Evolutionary conservation across 2,888 invertebrate species (phyloP).

Genomic region (Hetaerina titia): DNA sequence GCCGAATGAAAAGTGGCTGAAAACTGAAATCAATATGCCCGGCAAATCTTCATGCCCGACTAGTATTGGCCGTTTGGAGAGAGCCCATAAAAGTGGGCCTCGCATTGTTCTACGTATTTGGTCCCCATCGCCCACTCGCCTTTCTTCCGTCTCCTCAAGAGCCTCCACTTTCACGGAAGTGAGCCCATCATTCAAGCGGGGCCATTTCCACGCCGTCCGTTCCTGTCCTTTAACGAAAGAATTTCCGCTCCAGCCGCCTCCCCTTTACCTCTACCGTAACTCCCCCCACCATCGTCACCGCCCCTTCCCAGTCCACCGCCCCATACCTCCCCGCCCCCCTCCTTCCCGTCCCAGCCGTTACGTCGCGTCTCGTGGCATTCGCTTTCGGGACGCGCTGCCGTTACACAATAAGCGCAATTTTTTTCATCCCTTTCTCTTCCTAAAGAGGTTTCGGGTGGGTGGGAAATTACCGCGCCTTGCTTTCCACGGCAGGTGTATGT

Average conservation of each 20-base stretch:
- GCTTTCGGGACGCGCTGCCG: background rate
- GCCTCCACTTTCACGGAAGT: background rate
- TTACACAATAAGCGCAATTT: background rate
- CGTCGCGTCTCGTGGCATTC: background rate
- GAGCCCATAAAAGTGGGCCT: background rate
- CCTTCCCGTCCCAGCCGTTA: background rate
- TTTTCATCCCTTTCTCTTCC: background rate
- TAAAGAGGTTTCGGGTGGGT: background rate
- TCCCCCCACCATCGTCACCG: background rate
- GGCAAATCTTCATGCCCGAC: background rate
- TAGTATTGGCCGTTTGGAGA: too few relatives aligned
- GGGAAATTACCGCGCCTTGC: background rate
- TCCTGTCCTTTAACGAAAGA: background rate
- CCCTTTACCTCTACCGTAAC: too few relatives aligned
- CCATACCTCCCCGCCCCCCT: background rate
- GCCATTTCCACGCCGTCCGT: background rate
- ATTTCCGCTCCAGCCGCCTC: background rate
- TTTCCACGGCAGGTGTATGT: background rate
- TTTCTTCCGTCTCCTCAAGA: background rate
- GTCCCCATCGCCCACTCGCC: background rate
- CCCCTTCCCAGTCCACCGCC: background rate
- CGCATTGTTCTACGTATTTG: background rate
- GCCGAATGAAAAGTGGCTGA: background rate
- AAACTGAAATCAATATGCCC: background rate
- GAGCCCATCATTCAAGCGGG: background rate